These are phyloP conservation scores for Endomychus coccineus DNA, from an alignment of 2,888 invertebrate genomes.

Conservation along the genomic window DNA sequence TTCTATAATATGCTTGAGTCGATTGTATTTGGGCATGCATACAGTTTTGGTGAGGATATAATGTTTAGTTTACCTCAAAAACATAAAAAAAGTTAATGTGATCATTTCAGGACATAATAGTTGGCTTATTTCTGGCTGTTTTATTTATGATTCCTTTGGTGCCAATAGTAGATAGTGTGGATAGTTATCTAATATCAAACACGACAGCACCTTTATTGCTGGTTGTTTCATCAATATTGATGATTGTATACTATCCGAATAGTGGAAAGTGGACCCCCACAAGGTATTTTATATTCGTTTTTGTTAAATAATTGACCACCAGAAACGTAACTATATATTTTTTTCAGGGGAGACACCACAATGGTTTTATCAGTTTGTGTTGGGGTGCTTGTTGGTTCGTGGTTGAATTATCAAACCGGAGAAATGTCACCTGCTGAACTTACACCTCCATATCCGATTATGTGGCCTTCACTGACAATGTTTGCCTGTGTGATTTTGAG, in stretches of 20 bases:
- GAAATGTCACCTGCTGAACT: slow-evolving; percentile 52
- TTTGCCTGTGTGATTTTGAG: slow-evolving; percentile 59
- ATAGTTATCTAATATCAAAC: slow-evolving; percentile 62
- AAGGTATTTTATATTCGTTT: slow-evolving; percentile 46
- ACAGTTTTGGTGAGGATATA: slow-evolving; percentile 65
- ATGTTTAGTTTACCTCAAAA: slow-evolving; percentile 2
- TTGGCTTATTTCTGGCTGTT: slow-evolving; percentile 63
- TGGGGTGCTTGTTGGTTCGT: slow-evolving; percentile 72
- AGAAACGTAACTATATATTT: neutral
- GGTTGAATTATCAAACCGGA: slow-evolving; percentile 79
- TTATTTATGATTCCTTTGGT: slow-evolving; percentile 63
- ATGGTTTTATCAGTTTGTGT: slow-evolving; percentile 77
- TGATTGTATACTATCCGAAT: slow-evolving; percentile 72
- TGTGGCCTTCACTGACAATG: slow-evolving; percentile 73
- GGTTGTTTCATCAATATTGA: slow-evolving; percentile 55
- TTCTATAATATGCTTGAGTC: slow-evolving; percentile 70
- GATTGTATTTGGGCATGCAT: slow-evolving; percentile 91
- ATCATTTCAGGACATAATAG: slow-evolving; percentile 75
- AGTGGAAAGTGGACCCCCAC: slow-evolving; percentile 87
- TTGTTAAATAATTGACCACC: neutral
- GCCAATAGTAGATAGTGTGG: slow-evolving; percentile 67
- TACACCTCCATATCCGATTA: slow-evolving; percentile 62
- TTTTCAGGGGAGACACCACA: slow-evolving; percentile 77
- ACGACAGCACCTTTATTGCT: slow-evolving; percentile 58
- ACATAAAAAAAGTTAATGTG: too few relatives aligned